Base-by-base conservation (phyloP, 2,113 vertebrate genomes). In the Mellivora capensis region DNA sequence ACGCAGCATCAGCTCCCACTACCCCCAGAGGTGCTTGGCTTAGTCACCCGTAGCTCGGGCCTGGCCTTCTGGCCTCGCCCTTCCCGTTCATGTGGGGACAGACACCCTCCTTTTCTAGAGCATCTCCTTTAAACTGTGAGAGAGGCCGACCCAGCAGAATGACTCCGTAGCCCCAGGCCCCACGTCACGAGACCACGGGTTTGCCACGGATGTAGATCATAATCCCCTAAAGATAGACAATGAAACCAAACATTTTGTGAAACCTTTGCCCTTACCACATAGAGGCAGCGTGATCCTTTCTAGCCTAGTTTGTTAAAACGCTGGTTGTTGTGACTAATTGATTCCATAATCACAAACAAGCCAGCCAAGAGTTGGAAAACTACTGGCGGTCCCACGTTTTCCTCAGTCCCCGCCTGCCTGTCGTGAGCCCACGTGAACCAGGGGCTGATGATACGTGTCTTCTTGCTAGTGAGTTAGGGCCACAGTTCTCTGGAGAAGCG, bases 1-100 rank as follows among this genome's bases (percentile, higher is more conserved):
- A 27, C 0, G 3, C 1, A 4, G 5, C 23, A 2, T 21, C 44
- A 52, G 84, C 62, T 69, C 29, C 52, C 4, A 9, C 29, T 23
- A 9, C 11, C 27, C 27, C 18, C 15, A 54, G 34, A 37, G 37
- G 20, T 52, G 15, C 39, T 29, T 18, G 39, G 15, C 59, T 80
- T 0, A 6, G 44, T 61, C n/a, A 20, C 31, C 61, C 3, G 20
- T 10, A 11, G 62, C 61, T 91, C 47, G 12, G 25, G n/a, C 52
- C 15, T 12, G 87, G 21, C 27, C 71, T 10, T 3, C 54, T 4
- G 34, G 25, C 61, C 62, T 54, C 9, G 18, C 61, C 61, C 25
- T 39, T 67, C n/a, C 89, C 3, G 8, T 31, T 2, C 4, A 23
- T 37, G 76, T 29, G 47, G 61, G 74, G 86, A 27, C 17, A 31